A percentile compares a stretch with the other conserved stretches of the same genome.
Evolutionary conservation across 1,140 invertebrate genomes (phyloP).

Genomic region (Araneus ventricosus): DNA sequence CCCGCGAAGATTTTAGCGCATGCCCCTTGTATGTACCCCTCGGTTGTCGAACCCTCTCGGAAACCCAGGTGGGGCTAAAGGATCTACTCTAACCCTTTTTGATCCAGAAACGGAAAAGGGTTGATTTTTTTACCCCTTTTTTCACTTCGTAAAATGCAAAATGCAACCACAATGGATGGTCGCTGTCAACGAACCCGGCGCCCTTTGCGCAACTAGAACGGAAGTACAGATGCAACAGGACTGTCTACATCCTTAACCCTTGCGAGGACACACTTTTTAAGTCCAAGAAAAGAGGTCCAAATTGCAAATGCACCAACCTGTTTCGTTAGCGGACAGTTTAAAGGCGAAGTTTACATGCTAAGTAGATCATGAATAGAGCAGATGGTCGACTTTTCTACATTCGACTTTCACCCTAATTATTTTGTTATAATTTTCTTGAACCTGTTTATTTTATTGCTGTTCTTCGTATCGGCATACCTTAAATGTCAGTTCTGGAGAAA

Average conservation of each 20-base stretch:
- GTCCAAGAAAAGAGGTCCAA: not conserved
- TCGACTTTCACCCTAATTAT: conserved; percentile 19
- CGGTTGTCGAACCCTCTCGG: conserved; percentile 49
- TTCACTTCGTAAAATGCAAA: conserved; percentile 44
- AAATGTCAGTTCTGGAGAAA: not conserved
- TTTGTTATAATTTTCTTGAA: not conserved
- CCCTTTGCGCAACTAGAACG: conserved; percentile 52
- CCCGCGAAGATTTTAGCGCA: not conserved
- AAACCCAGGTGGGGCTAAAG: conserved; percentile 45
- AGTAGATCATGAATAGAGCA: not conserved
- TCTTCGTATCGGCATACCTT: not conserved
- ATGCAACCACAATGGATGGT: not conserved
- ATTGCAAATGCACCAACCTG: conserved; percentile 33
- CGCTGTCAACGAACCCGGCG: conserved; percentile 41
- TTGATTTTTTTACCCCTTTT: conserved; percentile 17
- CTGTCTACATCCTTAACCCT: conserved; percentile 2
- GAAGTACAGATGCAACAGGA: conserved; percentile 33
- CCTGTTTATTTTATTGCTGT: not conserved
- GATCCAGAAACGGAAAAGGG: conserved; percentile 50
- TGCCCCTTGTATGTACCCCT: conserved; percentile 19
- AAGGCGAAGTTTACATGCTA: conserved; percentile 26
- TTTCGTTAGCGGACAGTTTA: not conserved
- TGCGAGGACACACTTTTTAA: not conserved
- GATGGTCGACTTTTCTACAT: not conserved
- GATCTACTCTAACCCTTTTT: conserved; percentile 31